Base-by-base conservation (phyloP, 2,797 vertebrate species). In the Semaprochilodus insignis region DNA sequence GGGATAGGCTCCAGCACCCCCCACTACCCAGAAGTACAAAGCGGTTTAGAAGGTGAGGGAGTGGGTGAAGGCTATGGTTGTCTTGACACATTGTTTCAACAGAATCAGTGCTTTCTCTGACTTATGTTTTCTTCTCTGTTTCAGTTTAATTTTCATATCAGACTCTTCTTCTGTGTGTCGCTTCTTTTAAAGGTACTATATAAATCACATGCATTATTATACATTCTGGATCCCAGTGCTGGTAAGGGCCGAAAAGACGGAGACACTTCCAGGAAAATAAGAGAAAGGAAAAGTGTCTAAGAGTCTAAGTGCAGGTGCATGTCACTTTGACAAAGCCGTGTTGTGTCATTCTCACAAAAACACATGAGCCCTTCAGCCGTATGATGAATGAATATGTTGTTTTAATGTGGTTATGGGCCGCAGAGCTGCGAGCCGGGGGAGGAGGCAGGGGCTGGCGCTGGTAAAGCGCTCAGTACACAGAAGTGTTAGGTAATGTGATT, bases 311-410 rank as follows among this genome's bases (percentile, higher is more conserved):
- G 55, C 67, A 73, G 76, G 36, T 54, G 67, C 55, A 25, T 25
- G n/a, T 59, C 52, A 51, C 63, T 85, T 82, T 79, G 69, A 81
- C 51, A 59, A 60, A 66, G 69, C 48, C 27, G 11, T 63, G n/a
- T 34, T 72, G 44, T 76, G 51, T 77, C 65, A 65, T 3, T 65
- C 66, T 27, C 65, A n/a, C 54, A 81, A 83, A 77, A 60, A 82
- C 91, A 91, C 90, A 91, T 83, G 87, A 88, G 84, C 86, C 88
- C 89, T 94, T 94, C 91, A 93, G 92, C 92, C 88, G 88, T 91
- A 92, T 94, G 92, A 95, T 92, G 92, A 94, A 95, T 89, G 92
- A 94, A 92, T 93, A 92, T 92, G 90, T 92, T 89, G 86, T 88
- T n/a, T 84, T 94, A 96, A 95, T 92, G 88, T 89, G 91, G 92